Evolutionary conservation across 2,113 vertebrate genomes (phyloP).

Genomic region (Gavialis gangeticus): DNA sequence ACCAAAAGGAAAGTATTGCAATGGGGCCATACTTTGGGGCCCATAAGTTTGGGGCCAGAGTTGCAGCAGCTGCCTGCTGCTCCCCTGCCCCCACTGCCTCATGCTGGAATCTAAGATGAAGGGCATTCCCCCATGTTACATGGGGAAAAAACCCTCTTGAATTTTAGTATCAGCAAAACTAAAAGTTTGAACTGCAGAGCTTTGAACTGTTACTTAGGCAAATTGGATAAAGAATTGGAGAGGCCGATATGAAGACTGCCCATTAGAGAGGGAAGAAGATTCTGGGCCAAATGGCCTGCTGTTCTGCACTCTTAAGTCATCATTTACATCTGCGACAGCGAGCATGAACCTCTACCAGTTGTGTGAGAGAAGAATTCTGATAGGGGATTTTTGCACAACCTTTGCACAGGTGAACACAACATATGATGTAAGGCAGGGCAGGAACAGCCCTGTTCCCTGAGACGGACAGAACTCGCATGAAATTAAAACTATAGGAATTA

Average conservation of each 20-base stretch:
- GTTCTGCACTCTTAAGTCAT: neutral
- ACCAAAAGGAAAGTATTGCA: neutral
- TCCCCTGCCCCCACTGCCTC: too few relatives aligned
- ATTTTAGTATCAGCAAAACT: neutral
- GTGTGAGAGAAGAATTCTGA: neutral
- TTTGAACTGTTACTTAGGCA: neutral
- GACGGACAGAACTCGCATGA: neutral
- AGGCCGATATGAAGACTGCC: neutral
- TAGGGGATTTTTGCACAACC: neutral
- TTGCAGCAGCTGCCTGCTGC: too few relatives aligned
- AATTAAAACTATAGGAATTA: rapidly evolving
- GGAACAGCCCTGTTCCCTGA: neutral
- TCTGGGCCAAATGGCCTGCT: neutral
- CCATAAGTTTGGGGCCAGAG: too few relatives aligned
- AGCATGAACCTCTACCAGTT: neutral
- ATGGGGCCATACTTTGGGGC: too few relatives aligned
- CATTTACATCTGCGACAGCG: neutral
- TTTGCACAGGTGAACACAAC: neutral
- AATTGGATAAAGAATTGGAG: neutral
- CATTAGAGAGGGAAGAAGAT: neutral
- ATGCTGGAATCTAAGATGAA: too few relatives aligned
- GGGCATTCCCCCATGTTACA: too few relatives aligned
- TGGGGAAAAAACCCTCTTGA: neutral
- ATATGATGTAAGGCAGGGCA: neutral
- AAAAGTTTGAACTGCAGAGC: neutral